Percentiles rank a stretch among this genome's conserved stretches.
These are phyloP conservation scores for Labrus mixtus DNA, from an alignment of 2,113 vertebrate genomes.

Conservation along the genomic window DNA sequence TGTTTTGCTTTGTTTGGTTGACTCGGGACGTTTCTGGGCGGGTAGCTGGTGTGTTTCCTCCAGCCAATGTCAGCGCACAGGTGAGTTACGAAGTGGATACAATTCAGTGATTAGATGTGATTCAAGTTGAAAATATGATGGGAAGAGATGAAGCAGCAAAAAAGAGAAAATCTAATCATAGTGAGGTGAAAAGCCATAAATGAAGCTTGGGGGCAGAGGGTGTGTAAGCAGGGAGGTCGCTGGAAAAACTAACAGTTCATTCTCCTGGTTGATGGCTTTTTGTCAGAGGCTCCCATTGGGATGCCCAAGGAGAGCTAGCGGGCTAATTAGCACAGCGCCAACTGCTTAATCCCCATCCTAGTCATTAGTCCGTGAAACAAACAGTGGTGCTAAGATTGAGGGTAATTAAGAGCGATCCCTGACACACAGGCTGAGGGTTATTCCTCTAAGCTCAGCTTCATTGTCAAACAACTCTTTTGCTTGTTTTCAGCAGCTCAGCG, in stretches of 20 bases:
- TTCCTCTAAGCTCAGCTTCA: slow-evolving; percentile 40
- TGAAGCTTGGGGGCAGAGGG: not conserved
- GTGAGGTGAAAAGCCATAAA: too few species aligned
- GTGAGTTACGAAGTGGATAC: too few species aligned
- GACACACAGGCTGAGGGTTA: slow-evolving; percentile 57
- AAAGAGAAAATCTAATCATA: too few species aligned
- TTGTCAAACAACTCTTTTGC: slow-evolving; percentile 30
- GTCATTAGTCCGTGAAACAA: slow-evolving; percentile 68
- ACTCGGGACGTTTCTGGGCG: too few species aligned
- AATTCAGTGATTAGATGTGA: too few species aligned
- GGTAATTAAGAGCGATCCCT: slow-evolving; percentile 74
- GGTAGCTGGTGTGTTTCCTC: too few species aligned
- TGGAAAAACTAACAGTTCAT: not conserved
- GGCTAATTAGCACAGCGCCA: slow-evolving; percentile 70
- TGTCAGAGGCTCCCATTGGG: slow-evolving; percentile 37
- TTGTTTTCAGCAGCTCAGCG: slow-evolving; percentile 6
- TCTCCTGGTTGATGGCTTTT: slow-evolving; percentile 35
- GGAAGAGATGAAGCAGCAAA: too few species aligned
- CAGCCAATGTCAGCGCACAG: too few species aligned
- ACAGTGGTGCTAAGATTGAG: slow-evolving; percentile 61
- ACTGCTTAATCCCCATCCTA: slow-evolving; percentile 72
- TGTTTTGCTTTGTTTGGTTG: too few species aligned
- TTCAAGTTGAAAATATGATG: too few species aligned
- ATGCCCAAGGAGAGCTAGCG: slow-evolving; percentile 50
- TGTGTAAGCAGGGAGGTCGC: not conserved